A percentile compares a stretch with the other conserved stretches of the same genome.
phyloP scores from a whole-genome alignment of 2,888 invertebrate species.

The Apamea epomidion region DNA sequence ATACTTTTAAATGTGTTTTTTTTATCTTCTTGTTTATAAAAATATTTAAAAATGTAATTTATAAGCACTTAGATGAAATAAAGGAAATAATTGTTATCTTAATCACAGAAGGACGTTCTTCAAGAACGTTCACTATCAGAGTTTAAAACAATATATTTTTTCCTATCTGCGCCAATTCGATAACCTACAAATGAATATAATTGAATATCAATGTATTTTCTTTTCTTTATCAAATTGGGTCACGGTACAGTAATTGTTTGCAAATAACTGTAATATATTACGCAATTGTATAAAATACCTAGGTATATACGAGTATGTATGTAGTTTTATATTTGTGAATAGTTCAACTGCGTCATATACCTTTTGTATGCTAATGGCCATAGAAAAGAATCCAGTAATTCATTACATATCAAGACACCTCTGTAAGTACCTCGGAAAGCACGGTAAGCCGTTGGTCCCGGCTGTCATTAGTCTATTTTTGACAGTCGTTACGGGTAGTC shows the following conservation, averaged over 20 bases:
- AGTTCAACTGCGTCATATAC: background rate
- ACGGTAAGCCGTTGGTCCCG: background rate
- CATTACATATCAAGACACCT: background rate
- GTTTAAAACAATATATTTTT: slow-evolving; percentile 29
- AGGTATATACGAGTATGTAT: background rate
- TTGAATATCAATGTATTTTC: slow-evolving; percentile 58
- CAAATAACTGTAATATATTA: slow-evolving; percentile 52
- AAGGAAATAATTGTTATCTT: background rate
- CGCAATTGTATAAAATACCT: slow-evolving; percentile 6
- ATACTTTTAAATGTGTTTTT: too few relatives aligned
- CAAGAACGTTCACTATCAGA: slow-evolving; percentile 29
- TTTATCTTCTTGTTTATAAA: too few relatives aligned
- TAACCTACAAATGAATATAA: slow-evolving; percentile 60
- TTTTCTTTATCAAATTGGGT: slow-evolving; percentile 66
- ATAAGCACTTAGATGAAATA: too few relatives aligned
- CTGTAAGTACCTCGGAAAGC: background rate
- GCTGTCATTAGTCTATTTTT: background rate
- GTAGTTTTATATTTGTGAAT: background rate
- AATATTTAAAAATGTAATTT: too few relatives aligned
- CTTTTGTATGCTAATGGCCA: background rate
- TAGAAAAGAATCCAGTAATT: background rate
- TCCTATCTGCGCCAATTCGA: slow-evolving; percentile 51
- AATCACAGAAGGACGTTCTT: slow-evolving; percentile 15
- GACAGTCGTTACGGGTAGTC: background rate
- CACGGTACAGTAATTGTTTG: slow-evolving; percentile 63